Percentiles rank a stretch among this genome's conserved stretches.
phyloP scores from a whole-genome alignment of 2,888 invertebrate genomes.

The Tetanocera ferruginea region DNA sequence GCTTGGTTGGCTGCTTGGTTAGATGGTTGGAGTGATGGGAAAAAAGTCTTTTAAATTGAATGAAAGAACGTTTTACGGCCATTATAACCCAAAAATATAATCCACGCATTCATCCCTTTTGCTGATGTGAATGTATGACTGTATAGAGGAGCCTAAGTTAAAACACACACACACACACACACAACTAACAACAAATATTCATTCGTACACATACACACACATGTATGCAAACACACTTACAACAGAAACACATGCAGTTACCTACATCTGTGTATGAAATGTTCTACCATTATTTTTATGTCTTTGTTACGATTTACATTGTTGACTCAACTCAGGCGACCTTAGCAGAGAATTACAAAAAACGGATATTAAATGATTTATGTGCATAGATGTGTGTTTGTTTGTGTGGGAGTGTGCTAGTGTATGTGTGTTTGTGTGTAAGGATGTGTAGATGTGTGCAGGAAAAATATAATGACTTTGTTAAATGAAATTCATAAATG shows the following conservation, averaged over 20 bases:
- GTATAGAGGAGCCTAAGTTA: too few species aligned
- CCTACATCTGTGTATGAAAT: constrained; percentile 5
- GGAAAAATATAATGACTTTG: too few species aligned
- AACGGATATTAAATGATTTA: background rate
- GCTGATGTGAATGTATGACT: too few species aligned
- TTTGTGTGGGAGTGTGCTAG: too few species aligned
- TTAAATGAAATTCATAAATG: too few species aligned
- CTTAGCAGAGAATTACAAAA: background rate
- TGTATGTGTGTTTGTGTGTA: background rate
- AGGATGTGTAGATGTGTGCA: background rate
- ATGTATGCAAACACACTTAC: background rate
- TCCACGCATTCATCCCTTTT: too few species aligned
- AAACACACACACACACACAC: too few species aligned
- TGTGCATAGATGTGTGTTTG: background rate
- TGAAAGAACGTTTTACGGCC: background rate
- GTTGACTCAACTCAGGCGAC: too few species aligned
- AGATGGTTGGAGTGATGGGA: background rate
- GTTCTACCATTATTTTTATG: constrained; percentile 24
- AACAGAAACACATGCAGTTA: background rate
- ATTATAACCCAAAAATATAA: too few species aligned
- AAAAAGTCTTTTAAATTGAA: constrained; percentile 12
- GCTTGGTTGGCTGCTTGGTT: background rate
- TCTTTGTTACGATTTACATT: constrained; percentile 17
- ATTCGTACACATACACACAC: background rate
- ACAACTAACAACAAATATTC: too few species aligned